phyloP scores from a whole-genome alignment of 2,888 invertebrate species.

The Ichneumoninae sp. region DNA sequence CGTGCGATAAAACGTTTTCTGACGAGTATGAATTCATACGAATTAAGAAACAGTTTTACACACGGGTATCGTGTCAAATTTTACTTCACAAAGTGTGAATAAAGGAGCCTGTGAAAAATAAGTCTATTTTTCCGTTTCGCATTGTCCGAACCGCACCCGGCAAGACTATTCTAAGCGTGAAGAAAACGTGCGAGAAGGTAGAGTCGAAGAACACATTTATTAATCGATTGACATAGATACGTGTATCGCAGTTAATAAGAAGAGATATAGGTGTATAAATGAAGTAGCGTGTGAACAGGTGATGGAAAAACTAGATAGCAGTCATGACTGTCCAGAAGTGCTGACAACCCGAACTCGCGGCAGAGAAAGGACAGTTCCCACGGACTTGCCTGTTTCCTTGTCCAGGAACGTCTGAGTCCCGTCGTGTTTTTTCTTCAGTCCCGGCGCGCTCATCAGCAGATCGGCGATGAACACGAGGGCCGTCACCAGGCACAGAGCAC shows the following conservation, averaged over 20 bases:
- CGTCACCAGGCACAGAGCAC: constrained; percentile 88
- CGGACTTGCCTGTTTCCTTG: constrained; percentile 78
- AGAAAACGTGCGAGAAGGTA: constrained; percentile 43
- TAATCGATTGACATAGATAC: constrained; percentile 31
- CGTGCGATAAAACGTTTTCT: no score
- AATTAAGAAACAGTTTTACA: no score
- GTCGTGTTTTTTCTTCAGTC: constrained; percentile 74
- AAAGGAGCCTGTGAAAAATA: no score
- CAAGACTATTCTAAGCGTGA: constrained; percentile 20
- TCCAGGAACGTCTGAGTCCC: constrained; percentile 73
- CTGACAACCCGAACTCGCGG: constrained; percentile 65
- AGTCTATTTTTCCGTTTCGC: neutral
- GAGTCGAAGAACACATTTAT: constrained; percentile 52
- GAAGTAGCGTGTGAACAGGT: constrained; percentile 20
- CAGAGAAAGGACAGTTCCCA: constrained; percentile 60
- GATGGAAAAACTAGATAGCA: constrained; percentile 8
- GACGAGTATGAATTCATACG: no score
- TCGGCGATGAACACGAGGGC: constrained; percentile 90
- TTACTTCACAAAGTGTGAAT: no score
- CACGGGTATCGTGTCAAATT: no score
- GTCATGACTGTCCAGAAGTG: constrained; percentile 53
- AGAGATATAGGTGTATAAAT: constrained; percentile 26
- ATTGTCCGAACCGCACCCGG: constrained; percentile 1
- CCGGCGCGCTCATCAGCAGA: constrained; percentile 82
- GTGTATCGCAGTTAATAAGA: constrained; percentile 14